Evolutionary conservation across 2,888 invertebrate genomes (phyloP).

Genomic region (Clistopyga incitator): DNA sequence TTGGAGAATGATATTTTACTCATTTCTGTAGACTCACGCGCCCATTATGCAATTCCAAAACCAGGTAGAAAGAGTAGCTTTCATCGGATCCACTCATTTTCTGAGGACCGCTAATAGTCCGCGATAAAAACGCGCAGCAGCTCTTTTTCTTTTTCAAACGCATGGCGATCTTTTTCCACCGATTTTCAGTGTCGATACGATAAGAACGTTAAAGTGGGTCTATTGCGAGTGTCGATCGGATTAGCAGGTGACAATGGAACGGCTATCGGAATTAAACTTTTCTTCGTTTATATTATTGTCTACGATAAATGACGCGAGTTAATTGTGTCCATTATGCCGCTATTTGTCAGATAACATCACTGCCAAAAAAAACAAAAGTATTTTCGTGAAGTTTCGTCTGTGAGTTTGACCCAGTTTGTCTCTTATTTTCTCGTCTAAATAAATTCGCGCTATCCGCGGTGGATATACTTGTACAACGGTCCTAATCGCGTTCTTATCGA

Average conservation of each 20-base stretch:
- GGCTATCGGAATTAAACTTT: conserved; percentile 1
- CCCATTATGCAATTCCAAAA: background rate
- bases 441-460: conserved; percentile 13
- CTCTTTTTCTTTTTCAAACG: background rate
- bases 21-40: background rate
- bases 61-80: background rate
- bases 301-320: conserved; percentile 12
- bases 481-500: conserved; percentile 48
- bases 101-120: conserved; percentile 17
- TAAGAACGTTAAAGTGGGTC: conserved; percentile 1
- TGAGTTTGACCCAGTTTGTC: background rate
- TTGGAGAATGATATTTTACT: conserved; percentile 6
- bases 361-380: conserved; percentile 52
- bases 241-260: background rate
- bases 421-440: conserved; percentile 17
- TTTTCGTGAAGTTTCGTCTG: background rate
- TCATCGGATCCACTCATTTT: conserved; percentile 8
- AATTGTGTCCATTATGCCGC: conserved; percentile 27
- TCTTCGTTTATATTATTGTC: conserved; percentile 13
- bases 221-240: background rate
- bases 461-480: conserved; percentile 37
- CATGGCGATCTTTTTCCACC: conserved; percentile 1
- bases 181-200: conserved; percentile 19
- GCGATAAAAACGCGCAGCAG: background rate
- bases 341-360: conserved; percentile 57